Evolutionary conservation across 1,140 invertebrate species (phyloP).

Genomic region (Tribolium madens): DNA sequence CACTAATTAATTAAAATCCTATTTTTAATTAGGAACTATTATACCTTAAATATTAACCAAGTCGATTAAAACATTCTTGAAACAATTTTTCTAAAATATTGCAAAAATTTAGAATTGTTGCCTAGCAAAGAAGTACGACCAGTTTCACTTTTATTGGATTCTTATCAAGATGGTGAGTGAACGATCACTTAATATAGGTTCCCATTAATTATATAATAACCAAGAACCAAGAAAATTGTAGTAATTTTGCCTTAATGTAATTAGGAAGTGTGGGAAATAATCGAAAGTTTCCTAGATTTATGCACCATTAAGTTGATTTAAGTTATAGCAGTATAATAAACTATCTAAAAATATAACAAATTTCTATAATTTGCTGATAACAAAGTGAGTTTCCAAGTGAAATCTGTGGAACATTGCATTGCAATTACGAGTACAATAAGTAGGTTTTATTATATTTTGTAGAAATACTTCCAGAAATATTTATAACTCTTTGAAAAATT

Average conservation of each 20-base stretch:
- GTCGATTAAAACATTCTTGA: neutral
- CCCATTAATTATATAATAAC: neutral
- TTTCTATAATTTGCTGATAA: too few relatives aligned
- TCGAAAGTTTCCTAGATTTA: neutral
- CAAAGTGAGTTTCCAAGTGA: too few relatives aligned
- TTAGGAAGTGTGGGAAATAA: neutral
- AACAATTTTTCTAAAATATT: neutral
- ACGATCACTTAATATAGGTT: neutral
- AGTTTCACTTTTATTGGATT: neutral
- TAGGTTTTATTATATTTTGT: too few relatives aligned
- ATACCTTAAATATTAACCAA: neutral
- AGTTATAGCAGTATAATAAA: neutral
- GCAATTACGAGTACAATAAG: too few relatives aligned
- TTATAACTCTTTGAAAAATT: too few relatives aligned
- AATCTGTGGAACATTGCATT: too few relatives aligned
- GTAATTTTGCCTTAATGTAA: neutral
- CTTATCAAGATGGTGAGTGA: neutral
- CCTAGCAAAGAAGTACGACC: neutral
- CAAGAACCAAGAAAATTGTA: neutral
- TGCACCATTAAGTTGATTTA: neutral
- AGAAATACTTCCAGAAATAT: too few relatives aligned
- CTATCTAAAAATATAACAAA: too few relatives aligned
- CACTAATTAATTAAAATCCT: neutral
- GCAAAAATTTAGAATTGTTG: neutral
- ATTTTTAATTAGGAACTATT: slow-evolving; percentile 3